Evolutionary conservation across 1,140 invertebrate genomes (phyloP), one percentile per base, ranked within the genome.

Genomic region (Lamellibrachia luymesi): DNA sequence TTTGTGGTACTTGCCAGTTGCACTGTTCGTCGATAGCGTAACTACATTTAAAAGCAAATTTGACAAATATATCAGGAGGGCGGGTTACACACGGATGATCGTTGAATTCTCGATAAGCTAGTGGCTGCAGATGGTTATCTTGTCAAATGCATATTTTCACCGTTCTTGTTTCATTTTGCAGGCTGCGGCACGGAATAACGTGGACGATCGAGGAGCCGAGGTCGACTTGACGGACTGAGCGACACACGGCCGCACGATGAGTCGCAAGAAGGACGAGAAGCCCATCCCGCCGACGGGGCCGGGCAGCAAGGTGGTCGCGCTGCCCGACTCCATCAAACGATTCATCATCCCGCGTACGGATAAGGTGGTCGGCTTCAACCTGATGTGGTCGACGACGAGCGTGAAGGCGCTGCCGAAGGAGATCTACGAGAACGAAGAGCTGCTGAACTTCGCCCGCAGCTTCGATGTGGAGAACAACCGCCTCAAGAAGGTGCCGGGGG

Each of bases 371-470:
- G 93, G 38, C 93, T 51, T 89, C 64, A 89, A 94, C 38, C 90
- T 94, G 50, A 52, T 50, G 13, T 92, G 94, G 49, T 92, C 94
- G 4, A 93, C 93, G 10, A 93, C 91, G 27, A 92, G 89, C 80
- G 93, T 92, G 25, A 96, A 95, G 91, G 92, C 92, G 0, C 93
- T 96, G 49, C 96, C 95, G 4, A 80, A 94, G 5, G 95, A 96
- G 92, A 95, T 96, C 25, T 96, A 94, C 94, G 94, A 95, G 93
- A 96, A 96, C 94, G 96, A 96, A 93, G 96, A 96, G 91, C 93
- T 96, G 10, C 93, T 93, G 91, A 92, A 93, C n/a, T 94, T 94
- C 52, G 94, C 95, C 38, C 94, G 91, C 8, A 93, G 91, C 38
- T 94, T 96, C 7, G 92, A 94, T 13, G 94, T 94, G 10, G 94